Evolutionary conservation across 2,113 vertebrate species (phyloP), one percentile per base, ranked within the genome.

Genomic region (Platysteira castanea): DNA sequence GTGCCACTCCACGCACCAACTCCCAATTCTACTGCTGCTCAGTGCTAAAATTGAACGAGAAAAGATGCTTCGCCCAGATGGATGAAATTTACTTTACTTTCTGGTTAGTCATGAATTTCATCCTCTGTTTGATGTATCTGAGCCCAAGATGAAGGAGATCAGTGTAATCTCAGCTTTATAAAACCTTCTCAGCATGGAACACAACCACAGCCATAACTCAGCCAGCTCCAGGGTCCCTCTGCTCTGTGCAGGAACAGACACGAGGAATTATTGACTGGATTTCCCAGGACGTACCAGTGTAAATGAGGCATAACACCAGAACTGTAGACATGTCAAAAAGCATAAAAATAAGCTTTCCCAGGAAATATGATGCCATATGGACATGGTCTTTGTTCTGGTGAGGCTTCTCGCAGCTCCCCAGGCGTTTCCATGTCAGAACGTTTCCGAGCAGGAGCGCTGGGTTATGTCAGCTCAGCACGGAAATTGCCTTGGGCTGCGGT

Each of bases 241-340:
- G 84, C 56, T 61, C 89, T 4, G 0, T 33, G 73, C 30, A 52
- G 31, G 19, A 64, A 6, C 87, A 80, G 83, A 18, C 71, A 57
- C 0, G 1, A 91, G 88, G 88, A 95, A 70, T 78, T 91, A 82
- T 33, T 37, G 84, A 63, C 73, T 70, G 16, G 64, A 78, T 70
- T 81, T 71, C 87, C 92, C 84, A 74, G 64, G 81, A 92, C 1
- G 50, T 49, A 31, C 63, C 87, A 30, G 59, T 50, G 84, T 31
- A 84, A 94, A 94, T 87, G 91, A 96, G 68, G 89, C 87, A n/a
- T n/a, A 92, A 74, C 67, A 73, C 46, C 95, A 94, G 68, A 77
- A 76, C 4, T 87, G 87, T 53, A 94, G 84, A 81, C 69, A 35
- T 9, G 81, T 95, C 83, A 59, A 33, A 84, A 91, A 85, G 79